A percentile compares a stretch with the other conserved stretches of the same genome.
Evolutionary conservation across 2,113 vertebrate genomes (phyloP).

Genomic region (Lepus americanus): DNA sequence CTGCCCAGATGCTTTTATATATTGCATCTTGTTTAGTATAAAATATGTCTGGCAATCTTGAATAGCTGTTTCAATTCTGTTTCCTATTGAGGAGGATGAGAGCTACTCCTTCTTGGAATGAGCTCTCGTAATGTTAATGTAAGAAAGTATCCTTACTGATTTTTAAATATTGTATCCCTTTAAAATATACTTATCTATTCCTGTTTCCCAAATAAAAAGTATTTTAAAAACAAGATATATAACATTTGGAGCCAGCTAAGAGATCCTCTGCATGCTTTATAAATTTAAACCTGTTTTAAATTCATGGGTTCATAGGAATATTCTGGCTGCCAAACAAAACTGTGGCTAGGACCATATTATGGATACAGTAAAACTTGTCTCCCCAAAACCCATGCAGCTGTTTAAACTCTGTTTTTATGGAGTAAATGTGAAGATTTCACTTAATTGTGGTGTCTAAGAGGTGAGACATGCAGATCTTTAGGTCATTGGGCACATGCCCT

Average conservation of each 20-base stretch:
- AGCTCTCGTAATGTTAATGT: not conserved
- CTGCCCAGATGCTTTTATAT: constrained; percentile 25
- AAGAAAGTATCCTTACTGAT: not conserved
- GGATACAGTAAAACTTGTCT: no score
- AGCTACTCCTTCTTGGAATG: not conserved
- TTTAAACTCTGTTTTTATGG: no score
- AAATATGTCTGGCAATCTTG: not conserved
- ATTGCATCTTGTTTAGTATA: constrained; percentile 17
- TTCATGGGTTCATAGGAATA: not conserved
- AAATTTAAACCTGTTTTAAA: constrained; percentile 27
- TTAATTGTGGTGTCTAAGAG: no score
- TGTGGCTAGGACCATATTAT: not conserved
- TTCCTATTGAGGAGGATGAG: not conserved
- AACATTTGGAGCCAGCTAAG: not conserved
- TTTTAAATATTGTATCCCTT: constrained; percentile 29
- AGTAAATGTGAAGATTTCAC: no score
- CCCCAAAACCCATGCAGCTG: no score
- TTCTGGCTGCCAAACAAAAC: not conserved
- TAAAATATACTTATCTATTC: constrained; percentile 17
- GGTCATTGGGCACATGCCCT: no score
- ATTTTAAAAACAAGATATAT: not conserved
- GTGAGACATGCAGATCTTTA: no score
- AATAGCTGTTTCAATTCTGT: not conserved
- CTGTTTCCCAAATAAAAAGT: not conserved
- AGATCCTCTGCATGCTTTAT: not conserved